phyloP scores from a whole-genome alignment of 2,888 invertebrate species.

The Melieria crassipennis region DNA sequence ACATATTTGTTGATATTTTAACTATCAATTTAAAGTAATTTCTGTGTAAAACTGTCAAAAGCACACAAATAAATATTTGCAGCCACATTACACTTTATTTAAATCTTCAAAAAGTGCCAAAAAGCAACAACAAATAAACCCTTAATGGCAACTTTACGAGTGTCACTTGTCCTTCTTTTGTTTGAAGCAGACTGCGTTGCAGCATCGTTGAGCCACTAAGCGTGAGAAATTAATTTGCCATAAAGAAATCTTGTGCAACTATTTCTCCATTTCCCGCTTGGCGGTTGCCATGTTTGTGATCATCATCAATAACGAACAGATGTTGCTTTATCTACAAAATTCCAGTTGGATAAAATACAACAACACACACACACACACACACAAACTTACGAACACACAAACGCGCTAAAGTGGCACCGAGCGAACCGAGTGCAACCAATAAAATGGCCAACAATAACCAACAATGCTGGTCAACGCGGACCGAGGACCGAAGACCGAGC shows the following conservation, averaged over 20 bases:
- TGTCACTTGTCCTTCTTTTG: too few species aligned
- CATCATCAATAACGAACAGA: constrained; percentile 24
- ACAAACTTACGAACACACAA: constrained; percentile 6
- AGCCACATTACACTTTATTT: neutral
- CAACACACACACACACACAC: constrained; percentile 23
- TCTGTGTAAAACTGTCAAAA: neutral
- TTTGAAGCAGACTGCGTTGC: too few species aligned
- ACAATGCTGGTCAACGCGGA: neutral
- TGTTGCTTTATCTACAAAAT: constrained; percentile 30
- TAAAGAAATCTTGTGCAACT: too few species aligned
- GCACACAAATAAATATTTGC: neutral
- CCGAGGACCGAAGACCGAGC: neutral
- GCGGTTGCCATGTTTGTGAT: neutral
- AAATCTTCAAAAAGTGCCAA: too few species aligned
- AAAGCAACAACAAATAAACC: too few species aligned
- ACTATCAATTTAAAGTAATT: too few species aligned
- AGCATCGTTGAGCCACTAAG: too few species aligned
- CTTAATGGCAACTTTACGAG: too few species aligned
- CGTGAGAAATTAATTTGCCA: too few species aligned
- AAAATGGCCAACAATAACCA: constrained; percentile 54
- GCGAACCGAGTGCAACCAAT: constrained; percentile 50
- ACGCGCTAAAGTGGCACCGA: neutral
- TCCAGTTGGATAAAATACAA: constrained; percentile 15
- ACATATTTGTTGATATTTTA: too few species aligned
- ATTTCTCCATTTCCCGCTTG: neutral